Base-by-base conservation (phyloP, 2,797 vertebrate genomes). In the Myotis vivesi region DNA sequence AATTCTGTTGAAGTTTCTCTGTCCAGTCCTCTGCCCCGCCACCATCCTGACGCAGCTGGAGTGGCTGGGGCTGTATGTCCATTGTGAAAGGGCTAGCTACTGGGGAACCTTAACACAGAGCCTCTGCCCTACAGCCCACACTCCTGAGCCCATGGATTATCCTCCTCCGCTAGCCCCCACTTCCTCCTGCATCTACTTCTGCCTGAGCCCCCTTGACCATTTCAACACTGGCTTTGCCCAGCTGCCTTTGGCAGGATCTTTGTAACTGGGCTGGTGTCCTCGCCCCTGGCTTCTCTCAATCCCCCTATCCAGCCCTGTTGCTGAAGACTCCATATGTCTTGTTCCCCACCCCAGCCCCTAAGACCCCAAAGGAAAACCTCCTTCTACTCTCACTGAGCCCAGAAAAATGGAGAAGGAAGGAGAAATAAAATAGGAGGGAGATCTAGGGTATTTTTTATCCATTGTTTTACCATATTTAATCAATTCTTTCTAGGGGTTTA, bases 391-490 rank as follows among this genome's bases (percentile, higher is more conserved):
- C 79, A 76, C 9, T 68, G 11, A 12, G 30, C 53, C 69, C 53
- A 90, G 88, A 87, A 92, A 75, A 75, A 82, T 23, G 41, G 28
- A 80, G 71, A 30, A 90, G 46, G 49, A 51, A 41, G 3, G 10
- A 23, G 15, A 64, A 33, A 72, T 13, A 83, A 51, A 76, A 95
- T 9, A 59, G 69, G 41, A 72, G 30, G 49, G 5, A 72, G 30
- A 20, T 12, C 69, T 33, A 5, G 49, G 11, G 22, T 75, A 49
- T 69, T 68, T 69, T n/a, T 68, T 87, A 82, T 71, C 94, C 68
- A 53, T 64, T 71, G 80, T 90, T 77, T 93, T 85, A 73, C 82
- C 82, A 86, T 80, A 93, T 92, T 89, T 93, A 92, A 96, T 94
- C 86, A 88, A 83, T 25, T 80, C 92, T 95, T 94, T 68, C 94